phyloP scores from a whole-genome alignment of 2,797 vertebrate genomes.

The Heterohyrax brucei region DNA sequence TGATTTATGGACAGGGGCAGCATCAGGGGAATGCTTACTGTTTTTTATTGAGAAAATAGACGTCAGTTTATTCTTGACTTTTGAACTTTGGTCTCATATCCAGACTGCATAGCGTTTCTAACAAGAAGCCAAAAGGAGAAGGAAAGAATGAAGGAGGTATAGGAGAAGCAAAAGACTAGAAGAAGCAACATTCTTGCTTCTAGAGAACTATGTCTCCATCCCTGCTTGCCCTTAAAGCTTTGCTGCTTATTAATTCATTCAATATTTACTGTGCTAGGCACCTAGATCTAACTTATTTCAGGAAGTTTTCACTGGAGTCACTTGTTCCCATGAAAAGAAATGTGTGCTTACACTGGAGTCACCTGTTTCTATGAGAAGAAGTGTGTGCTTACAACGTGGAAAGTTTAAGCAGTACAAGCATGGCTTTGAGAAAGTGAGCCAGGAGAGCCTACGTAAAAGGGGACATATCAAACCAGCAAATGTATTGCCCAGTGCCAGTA shows the following conservation, averaged over 20 bases:
- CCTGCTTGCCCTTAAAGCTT: background rate
- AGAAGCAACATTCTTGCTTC: background rate
- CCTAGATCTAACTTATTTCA: background rate
- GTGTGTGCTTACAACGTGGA: background rate
- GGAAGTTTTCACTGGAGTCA: background rate
- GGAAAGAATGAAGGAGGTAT: background rate
- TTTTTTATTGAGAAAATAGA: background rate
- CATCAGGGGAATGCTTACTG: background rate
- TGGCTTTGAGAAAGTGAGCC: background rate
- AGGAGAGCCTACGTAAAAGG: background rate
- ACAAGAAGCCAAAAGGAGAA: background rate
- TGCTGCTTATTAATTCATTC: background rate
- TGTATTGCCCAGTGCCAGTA: background rate
- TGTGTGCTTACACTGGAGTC: background rate
- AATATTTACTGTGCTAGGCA: background rate
- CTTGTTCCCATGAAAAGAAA: background rate
- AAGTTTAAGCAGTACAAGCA: background rate
- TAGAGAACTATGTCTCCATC: background rate
- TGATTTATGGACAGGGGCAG: too few relatives aligned
- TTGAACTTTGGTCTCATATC: background rate
- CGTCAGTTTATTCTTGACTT: background rate
- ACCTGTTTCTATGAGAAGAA: background rate
- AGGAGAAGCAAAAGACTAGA: background rate
- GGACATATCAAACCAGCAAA: background rate
- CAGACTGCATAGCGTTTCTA: background rate